Evolutionary conservation across 2,888 invertebrate genomes (phyloP), one percentile per base, ranked within the genome.

Genomic region (Eutolmus rufibarbis): DNA sequence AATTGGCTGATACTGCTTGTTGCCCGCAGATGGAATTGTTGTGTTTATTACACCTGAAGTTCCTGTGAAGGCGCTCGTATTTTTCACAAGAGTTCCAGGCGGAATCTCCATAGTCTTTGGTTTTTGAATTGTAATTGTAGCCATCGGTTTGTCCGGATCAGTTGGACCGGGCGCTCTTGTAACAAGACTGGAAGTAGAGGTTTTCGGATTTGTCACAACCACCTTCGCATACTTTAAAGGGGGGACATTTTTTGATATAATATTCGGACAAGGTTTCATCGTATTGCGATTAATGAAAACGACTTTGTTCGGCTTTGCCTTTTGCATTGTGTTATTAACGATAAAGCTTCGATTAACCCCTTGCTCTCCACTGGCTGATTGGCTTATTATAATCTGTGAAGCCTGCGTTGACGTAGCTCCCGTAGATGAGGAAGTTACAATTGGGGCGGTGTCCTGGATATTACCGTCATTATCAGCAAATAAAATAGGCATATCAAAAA

Each of bases 401-500:
- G 51, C 34, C 82, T 28, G 89, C 28, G 66, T 74, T 37, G 87
- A 74, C 12, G 40, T 40, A 14, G 14, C 14, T 57, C 51, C 31
- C n/a, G 37, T 74, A 66, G 74, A 40, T 57, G 66, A 74, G 78
- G 77, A 88, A n/a, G 86, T 89, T 89, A 16, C 89, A 88, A 43
- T 90, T 87, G 88, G 90, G 16, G 89, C 86, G 12, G 90, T 78
- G 85, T 90, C 89, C 86, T 90, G 89, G 34, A 90, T 90, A 89
- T 89, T 93, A 2, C 93, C 93, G 51, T 93, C 92, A 89, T 94
- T 95, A 89, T 95, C 95, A 1, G 95, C 95, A 90, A 95, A 95
- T 87, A 95, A 94, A 89, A 95, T 95, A 0, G 95, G 95, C 90
- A 95, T 93, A 90, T 95, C 95, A 90, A 95, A 93, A 77, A 95